Evolutionary conservation across 2,888 invertebrate species (phyloP), one percentile per base, ranked within the genome.

Genomic region (Drosophila incognita): DNA sequence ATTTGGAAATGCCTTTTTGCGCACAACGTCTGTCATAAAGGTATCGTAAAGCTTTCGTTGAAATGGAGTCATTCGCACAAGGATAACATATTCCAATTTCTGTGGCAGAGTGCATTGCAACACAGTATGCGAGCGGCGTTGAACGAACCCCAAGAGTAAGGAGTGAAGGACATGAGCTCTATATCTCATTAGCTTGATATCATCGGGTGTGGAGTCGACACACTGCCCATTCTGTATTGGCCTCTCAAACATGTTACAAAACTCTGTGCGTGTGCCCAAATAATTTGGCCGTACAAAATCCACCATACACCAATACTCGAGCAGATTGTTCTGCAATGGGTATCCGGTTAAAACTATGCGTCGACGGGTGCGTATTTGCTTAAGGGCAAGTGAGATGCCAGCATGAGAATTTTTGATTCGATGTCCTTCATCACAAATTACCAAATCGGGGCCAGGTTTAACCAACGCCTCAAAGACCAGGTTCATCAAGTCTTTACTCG

Each of bases 161-260:
- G 98, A 98, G 93, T 99, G 99, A 58, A 99, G 93, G 0, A 99
- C 99, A 92, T 99, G 99, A 0, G 99, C 98, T 63, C 99, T 94
- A 91, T 98, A 98, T 59, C 98, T 94, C 98, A 99, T 99, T 15
- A 99, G 94, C 83, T 98, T 95, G 71, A 98, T 97, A 92, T 99
- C 99, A 83, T 97, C 96, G 0, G 97, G 97, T 0, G 99, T 99
- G 24, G 98, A 98, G 93, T 99, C 99, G 42, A 98, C 97, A 93
- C 99, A 99, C 93, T 99, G 99, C 0, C 99, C 99, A 92, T 99
- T 99, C 93, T 98, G 98, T 84, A 99, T 99, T 0, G 99, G 99
- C 18, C 99, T 94, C 92, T 99, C 99, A 92, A 99, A 99, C 98
- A 99, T 99, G 92, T 99, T 99, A 90, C 97, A 97, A 93, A 99